Conservation (phyloP, 2,888 invertebrate genomes). For the Margaritifera margaritifera region DNA sequence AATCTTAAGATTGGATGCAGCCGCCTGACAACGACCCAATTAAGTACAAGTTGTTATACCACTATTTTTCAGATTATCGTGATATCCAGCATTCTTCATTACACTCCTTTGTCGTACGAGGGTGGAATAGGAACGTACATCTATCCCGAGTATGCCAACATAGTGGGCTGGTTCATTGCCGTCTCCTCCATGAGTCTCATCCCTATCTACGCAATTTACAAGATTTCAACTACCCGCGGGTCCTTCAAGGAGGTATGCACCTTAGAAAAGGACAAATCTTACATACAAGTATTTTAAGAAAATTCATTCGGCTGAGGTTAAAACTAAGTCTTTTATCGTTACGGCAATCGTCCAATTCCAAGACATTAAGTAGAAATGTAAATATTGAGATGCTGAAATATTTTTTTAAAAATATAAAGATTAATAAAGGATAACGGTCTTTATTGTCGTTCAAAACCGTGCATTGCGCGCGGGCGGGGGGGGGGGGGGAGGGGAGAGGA, state of each 20-base stretch:
- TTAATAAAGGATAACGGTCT: too few relatives aligned
- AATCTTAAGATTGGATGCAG: too few relatives aligned
- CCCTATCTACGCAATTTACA: constrained; percentile 78
- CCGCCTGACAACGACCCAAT: too few relatives aligned
- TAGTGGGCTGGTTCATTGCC: constrained; percentile 74
- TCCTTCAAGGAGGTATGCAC: constrained; percentile 82
- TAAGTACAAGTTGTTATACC: too few relatives aligned
- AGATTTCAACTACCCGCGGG: constrained; percentile 86
- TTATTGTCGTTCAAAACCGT: too few relatives aligned
- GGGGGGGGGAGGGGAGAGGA: too few relatives aligned
- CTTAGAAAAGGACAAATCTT: not conserved
- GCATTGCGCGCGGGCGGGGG: too few relatives aligned
- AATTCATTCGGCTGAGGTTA: not conserved
- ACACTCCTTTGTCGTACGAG: constrained; percentile 78
- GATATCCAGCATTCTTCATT: constrained; percentile 65
- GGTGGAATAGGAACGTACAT: constrained; percentile 83
- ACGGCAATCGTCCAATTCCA: not conserved
- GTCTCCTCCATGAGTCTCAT: constrained; percentile 74
- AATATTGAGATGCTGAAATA: too few relatives aligned
- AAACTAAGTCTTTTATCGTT: not conserved
- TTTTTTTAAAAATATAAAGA: too few relatives aligned
- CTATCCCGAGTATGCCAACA: constrained; percentile 75
- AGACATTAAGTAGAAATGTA: not conserved
- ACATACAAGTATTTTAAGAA: too few relatives aligned
- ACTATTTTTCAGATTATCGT: constrained; percentile 63